phyloP scores from a whole-genome alignment of 2,888 invertebrate species.

The Mesochorus sp. region DNA sequence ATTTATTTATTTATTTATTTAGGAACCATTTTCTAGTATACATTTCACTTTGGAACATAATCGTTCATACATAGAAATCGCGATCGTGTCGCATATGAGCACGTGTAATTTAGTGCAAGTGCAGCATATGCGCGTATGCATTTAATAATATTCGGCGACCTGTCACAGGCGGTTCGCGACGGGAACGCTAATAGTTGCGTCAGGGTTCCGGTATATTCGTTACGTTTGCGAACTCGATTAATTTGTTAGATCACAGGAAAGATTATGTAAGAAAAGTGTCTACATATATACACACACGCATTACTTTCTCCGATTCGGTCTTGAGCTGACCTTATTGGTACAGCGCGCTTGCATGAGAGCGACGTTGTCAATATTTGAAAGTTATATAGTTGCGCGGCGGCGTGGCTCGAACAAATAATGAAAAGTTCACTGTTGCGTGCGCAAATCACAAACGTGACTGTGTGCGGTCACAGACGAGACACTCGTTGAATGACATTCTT shows the following conservation, averaged over 20 bases:
- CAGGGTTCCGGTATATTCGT: constrained; percentile 52
- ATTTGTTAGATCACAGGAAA: constrained; percentile 76
- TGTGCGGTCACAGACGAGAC: not conserved
- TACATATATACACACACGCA: too few relatives aligned
- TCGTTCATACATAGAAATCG: too few relatives aligned
- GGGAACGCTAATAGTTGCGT: constrained; percentile 42
- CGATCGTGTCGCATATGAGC: not conserved
- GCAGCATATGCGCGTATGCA: not conserved
- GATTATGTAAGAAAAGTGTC: constrained; percentile 69
- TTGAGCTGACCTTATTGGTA: constrained; percentile 67
- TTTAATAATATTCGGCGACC: too few relatives aligned
- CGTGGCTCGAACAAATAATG: constrained; percentile 1
- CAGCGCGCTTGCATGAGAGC: constrained; percentile 9
- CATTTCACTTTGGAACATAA: too few relatives aligned
- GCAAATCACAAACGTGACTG: not conserved
- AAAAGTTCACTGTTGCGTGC: not conserved
- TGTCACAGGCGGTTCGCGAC: constrained; percentile 33
- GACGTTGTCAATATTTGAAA: constrained; percentile 51
- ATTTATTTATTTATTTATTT: too few relatives aligned
- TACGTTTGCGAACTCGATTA: constrained; percentile 66
- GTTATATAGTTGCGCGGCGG: constrained; percentile 16
- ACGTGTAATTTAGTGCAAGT: not conserved
- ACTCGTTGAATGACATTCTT: not conserved
- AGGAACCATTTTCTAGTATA: too few relatives aligned
- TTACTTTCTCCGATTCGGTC: constrained; percentile 71